These are phyloP conservation scores for Sphecodes monilicornis DNA, from an alignment of 2,888 invertebrate species.

Conservation along the genomic window DNA sequence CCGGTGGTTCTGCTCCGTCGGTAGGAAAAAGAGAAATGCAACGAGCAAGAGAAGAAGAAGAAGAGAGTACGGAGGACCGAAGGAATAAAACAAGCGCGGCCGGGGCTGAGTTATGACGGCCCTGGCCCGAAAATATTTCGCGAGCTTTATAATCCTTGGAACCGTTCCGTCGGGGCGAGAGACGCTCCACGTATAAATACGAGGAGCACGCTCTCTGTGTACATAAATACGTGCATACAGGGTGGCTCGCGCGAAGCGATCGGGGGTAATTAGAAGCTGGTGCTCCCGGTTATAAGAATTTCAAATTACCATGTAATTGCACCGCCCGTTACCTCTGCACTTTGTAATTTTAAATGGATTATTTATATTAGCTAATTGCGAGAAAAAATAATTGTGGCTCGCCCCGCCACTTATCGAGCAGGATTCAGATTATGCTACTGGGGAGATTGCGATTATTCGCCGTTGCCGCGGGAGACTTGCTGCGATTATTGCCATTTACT, in stretches of 20 bases:
- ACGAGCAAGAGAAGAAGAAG: conserved; percentile 11
- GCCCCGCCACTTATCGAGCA: conserved; percentile 2
- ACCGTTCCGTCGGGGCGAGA: conserved; percentile 68
- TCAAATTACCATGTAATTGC: conserved; percentile 1
- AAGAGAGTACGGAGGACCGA: conserved; percentile 55
- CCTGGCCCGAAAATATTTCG: conserved; percentile 79
- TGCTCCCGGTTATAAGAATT: conserved; percentile 3
- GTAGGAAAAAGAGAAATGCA: background rate
- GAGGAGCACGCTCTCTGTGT: conserved; percentile 47
- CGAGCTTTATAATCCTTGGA: conserved; percentile 77
- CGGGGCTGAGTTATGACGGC: conserved; percentile 77
- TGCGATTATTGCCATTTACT: background rate
- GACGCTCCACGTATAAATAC: conserved; percentile 59
- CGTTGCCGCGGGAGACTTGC: background rate
- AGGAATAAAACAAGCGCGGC: conserved; percentile 19
- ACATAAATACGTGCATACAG: conserved; percentile 44
- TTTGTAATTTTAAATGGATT: conserved; percentile 14
- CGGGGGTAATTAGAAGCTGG: background rate
- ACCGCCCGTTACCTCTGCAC: background rate
- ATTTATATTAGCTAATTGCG: conserved; percentile 16
- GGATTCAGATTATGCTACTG: background rate
- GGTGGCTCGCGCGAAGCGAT: conserved; percentile 10
- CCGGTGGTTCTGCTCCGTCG: conserved; percentile 47
- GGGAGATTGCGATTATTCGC: background rate
- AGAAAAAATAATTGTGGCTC: conserved; percentile 18